Evolutionary conservation across 2,888 invertebrate genomes (phyloP), one percentile per base, ranked within the genome.

Genomic region (Dicyrtomina minuta): DNA sequence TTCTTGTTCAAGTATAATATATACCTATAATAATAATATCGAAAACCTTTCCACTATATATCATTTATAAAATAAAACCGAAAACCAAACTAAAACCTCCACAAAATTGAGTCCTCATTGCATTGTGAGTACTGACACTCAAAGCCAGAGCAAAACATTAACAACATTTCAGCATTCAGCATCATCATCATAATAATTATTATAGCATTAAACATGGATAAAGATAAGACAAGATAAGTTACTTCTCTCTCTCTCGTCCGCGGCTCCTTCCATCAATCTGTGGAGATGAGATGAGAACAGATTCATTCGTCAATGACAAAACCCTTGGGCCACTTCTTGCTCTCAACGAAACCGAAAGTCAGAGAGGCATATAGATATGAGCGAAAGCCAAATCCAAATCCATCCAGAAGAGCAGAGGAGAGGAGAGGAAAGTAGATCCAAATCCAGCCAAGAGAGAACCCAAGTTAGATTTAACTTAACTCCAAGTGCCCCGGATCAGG

Each of bases 271-370:
- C 20, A 22, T 22, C 20, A 17, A 22, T 51, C 51, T 51, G 20
- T 51, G n/a, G n/a, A n/a, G n/a, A n/a, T n/a, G 33, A 64, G 33
- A 51, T 64, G 41, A 33, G 39, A 39, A 64, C 51, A 64, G 64
- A 64, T 64, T 64, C 64, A 64, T 64, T 64, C 64, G 64, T 64
- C 64, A 64, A 51, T 64, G 64, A 64, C 64, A 64, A 46, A 64
- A 60, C 22, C 46, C 43, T 33, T 44, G 44, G 44, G 41, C 44
- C 44, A n/a, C n/a, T n/a, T n/a, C n/a, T n/a, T n/a, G n/a, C n/a
- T n/a, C n/a, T n/a, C n/a, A 24, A 26, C 60, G 22, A 44, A 20
- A 20, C 15, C 4, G n/a, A n/a, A n/a, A 12, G 8, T 33, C 8
- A 33, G 4, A 33, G 33, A 33, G 33, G 3, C 20, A 46, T 12